phyloP scores from a whole-genome alignment of 2,797 vertebrate genomes.

The Chromobotia macracanthus region DNA sequence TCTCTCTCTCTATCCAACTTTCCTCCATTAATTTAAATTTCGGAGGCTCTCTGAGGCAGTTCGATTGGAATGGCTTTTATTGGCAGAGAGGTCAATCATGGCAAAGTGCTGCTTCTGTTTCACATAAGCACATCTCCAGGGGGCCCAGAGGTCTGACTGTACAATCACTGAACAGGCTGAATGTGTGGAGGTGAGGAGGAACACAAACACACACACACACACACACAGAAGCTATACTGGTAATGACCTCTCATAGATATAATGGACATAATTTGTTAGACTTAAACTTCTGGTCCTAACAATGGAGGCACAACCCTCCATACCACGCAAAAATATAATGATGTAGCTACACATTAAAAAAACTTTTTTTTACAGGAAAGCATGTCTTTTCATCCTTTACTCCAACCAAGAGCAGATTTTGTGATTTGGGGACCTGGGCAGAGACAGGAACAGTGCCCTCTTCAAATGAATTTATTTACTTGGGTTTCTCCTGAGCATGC shows the following conservation, averaged over 20 bases:
- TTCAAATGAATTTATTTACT: background rate
- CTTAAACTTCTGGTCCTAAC: background rate
- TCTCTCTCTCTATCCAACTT: constrained; percentile 23
- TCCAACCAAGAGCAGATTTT: background rate
- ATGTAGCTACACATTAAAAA: background rate
- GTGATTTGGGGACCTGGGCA: background rate
- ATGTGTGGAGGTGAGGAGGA: background rate
- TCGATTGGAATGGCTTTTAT: constrained; percentile 75
- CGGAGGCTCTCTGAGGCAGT: constrained; percentile 60
- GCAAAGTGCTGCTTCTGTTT: constrained; percentile 69
- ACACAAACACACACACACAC: background rate
- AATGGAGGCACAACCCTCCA: background rate
- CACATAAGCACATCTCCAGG: constrained; percentile 66
- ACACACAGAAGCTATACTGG: background rate
- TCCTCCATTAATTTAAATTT: constrained; percentile 36
- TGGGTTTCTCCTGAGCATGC: background rate
- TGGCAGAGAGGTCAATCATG: constrained; percentile 72
- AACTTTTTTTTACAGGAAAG: too few relatives aligned
- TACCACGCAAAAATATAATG: background rate
- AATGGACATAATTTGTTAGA: background rate
- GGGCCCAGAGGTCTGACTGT: constrained; percentile 43
- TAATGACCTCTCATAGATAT: background rate
- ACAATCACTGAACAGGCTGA: constrained; percentile 55
- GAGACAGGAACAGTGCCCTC: background rate
- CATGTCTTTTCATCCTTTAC: background rate